Evolutionary conservation across 2,888 invertebrate species (phyloP).

Genomic region (Lordiphosa fenestrarum): DNA sequence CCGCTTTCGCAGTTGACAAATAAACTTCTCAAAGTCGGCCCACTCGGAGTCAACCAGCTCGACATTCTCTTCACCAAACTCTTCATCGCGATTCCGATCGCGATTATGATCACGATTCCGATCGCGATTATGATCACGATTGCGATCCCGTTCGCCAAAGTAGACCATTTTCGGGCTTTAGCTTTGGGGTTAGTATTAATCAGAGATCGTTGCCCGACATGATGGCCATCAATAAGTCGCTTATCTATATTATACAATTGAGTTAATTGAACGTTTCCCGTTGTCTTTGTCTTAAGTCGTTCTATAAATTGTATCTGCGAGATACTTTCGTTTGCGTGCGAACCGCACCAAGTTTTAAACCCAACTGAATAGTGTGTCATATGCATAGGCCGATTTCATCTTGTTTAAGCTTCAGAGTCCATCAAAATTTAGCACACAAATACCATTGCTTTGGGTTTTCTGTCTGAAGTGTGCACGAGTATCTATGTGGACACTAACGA

Average conservation of each 20-base stretch:
- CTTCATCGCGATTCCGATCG: conserved; percentile 76
- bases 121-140: conserved; percentile 59
- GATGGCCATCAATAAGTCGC: conserved; percentile 18
- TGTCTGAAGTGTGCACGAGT: conserved; percentile 41
- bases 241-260: conserved; percentile 28
- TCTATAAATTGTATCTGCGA: conserved; percentile 16
- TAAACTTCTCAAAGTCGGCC: conserved; percentile 80
- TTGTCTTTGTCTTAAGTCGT: conserved; percentile 16
- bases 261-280: conserved; percentile 46
- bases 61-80: conserved; percentile 80
- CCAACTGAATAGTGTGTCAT: conserved; percentile 54
- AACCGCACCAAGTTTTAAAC: conserved; percentile 51
- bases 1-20: conserved; percentile 78
- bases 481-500: conserved; percentile 14
- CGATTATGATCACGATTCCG: conserved; percentile 72
- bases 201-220: conserved; percentile 5
- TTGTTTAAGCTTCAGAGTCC: conserved; percentile 55
- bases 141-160: conserved; percentile 57
- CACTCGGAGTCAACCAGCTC: conserved; percentile 80
- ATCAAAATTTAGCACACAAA: conserved; percentile 56
- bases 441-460: conserved; percentile 29
- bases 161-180: conserved; percentile 51
- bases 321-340: conserved; percentile 39
- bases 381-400: conserved; percentile 44
- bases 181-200: conserved; percentile 21